These are phyloP conservation scores for Phalacrocorax brasilianus DNA, from an alignment of 2,113 vertebrate genomes.

Conservation along the genomic window DNA sequence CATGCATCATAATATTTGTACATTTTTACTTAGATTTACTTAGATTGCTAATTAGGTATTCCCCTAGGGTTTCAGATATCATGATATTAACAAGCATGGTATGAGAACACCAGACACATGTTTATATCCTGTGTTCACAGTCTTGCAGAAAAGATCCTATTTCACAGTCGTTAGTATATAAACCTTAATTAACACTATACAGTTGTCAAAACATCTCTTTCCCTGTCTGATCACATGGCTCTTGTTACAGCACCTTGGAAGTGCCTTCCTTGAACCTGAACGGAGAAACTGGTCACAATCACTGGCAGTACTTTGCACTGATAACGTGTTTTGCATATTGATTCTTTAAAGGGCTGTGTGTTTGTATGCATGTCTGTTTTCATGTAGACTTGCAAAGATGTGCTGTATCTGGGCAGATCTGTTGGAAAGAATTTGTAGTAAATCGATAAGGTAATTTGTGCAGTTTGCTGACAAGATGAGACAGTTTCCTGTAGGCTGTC, in stretches of 20 bases:
- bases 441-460: neutral
- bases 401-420: neutral
- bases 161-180: neutral
- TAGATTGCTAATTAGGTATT: neutral
- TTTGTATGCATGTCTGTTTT: neutral
- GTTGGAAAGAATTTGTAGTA: neutral
- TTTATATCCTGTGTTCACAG: neutral
- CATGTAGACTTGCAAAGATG: neutral
- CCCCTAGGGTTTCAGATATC: neutral
- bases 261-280: neutral
- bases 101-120: neutral
- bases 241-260: neutral
- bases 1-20: neutral
- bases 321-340: neutral
- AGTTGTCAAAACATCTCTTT: neutral
- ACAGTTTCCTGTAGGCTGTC: neutral
- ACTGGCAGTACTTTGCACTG: neutral
- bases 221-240: neutral
- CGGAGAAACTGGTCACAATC: neutral
- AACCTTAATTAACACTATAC: neutral
- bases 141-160: neutral
- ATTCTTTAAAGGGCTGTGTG: neutral
- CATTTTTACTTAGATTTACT: neutral
- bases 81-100: neutral
- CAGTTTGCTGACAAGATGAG: neutral